Percentiles rank a stretch among this genome's conserved stretches.
Evolutionary conservation across 2,888 invertebrate genomes (phyloP).

Genomic region (Ophion slaviceki): DNA sequence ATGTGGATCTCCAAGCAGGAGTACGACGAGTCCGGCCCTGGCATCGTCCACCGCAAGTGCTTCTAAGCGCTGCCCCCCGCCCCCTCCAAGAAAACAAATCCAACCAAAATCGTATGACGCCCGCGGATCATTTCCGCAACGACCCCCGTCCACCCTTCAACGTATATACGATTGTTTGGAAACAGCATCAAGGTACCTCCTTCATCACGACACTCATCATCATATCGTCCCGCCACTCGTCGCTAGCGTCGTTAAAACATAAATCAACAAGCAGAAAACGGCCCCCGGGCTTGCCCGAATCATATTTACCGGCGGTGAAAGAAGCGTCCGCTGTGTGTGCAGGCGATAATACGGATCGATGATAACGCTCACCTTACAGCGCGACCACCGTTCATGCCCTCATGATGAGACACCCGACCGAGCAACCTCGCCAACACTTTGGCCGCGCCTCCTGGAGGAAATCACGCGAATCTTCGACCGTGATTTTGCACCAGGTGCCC

Average conservation of each 20-base stretch:
- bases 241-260: slow-evolving; percentile 25
- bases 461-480: neutral
- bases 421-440: slow-evolving; percentile 31
- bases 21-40: slow-evolving; percentile 97
- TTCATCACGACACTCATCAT: slow-evolving; percentile 60
- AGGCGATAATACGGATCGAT: too few species aligned
- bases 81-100: slow-evolving; percentile 91
- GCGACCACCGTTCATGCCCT: slow-evolving; percentile 46
- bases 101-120: slow-evolving; percentile 88
- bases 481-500: slow-evolving; percentile 46
- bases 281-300: neutral
- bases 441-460: neutral
- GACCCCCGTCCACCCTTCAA: slow-evolving; percentile 4
- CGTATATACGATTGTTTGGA: slow-evolving; percentile 18
- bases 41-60: slow-evolving; percentile 97
- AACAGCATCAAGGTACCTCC: slow-evolving; percentile 52
- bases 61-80: slow-evolving; percentile 86
- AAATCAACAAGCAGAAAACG: neutral
- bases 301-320: neutral
- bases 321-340: neutral
- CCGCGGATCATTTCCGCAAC: too few species aligned
- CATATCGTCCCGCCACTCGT: slow-evolving; percentile 57
- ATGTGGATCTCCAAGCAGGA: slow-evolving; percentile 99
- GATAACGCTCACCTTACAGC: slow-evolving; percentile 57
- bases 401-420: neutral